Base-by-base conservation (phyloP, 2,797 vertebrate species). In the Neopelma chrysocephalum region DNA sequence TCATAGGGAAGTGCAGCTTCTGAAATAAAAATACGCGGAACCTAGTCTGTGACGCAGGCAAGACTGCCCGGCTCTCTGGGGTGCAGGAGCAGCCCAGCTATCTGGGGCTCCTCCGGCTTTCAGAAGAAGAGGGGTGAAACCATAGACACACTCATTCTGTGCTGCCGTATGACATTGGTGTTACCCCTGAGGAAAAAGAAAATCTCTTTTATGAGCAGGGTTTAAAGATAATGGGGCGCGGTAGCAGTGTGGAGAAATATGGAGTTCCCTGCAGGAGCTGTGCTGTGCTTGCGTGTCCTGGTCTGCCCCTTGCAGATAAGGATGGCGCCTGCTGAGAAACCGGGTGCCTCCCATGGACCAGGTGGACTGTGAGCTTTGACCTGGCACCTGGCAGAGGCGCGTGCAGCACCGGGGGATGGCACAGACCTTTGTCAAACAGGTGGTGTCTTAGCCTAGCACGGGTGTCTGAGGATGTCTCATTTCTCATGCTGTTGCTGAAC, bases 101-200 rank as follows among this genome's bases (percentile, higher is more conserved):
- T 10, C 8, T 10, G 40, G 54, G 56, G 5, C 34, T 78, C 22
- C 31, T 48, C 27, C 22, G 60, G 51, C 57, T 78, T n/a, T 34
- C 6, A 2, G 10, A 82, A 61, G 40, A 11, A 27, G 22, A 21
- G 26, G 36, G 48, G 26, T 38, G 60, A 64, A 29, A 9, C 3
- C 6, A 0, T 0, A 2, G 23, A 5, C 60, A 1, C 15, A 2
- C 21, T 1, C 21, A 31, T 34, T 31, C 21, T 2, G 0, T 15
- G 64, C 29, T 79, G 23, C 42, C 31, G 12, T 7, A 2, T 51
- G 88, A 56, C 50, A 15, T 6, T 73, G 51, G 36, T 17, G 69
- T 51, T 51, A 54, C 45, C 77, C 34, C 75, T 43, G 75, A 58
- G 54, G 71, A 62, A 84, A 26, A 42, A 71, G 70, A 70, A 32